phyloP scores from a whole-genome alignment of 2,888 invertebrate genomes.

The Campopleginae sp. region DNA sequence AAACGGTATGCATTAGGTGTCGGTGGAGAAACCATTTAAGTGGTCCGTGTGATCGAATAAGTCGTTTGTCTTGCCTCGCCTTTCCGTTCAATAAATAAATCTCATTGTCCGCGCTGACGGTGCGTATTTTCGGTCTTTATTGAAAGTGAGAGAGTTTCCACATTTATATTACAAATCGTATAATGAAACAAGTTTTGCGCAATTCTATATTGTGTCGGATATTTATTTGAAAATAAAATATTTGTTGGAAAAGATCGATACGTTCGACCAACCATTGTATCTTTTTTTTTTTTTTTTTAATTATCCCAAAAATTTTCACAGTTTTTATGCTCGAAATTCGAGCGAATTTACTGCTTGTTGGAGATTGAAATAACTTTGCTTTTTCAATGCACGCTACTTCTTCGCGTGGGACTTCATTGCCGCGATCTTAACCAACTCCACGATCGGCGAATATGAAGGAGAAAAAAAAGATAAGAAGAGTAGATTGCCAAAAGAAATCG shows the following conservation, averaged over 20 bases:
- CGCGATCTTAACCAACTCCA: conserved; percentile 50
- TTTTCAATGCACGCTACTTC: conserved; percentile 5
- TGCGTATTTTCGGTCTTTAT: conserved; percentile 12
- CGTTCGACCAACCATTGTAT: too few species aligned
- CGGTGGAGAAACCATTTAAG: conserved; percentile 17
- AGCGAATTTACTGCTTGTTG: not conserved
- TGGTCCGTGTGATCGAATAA: conserved; percentile 53
- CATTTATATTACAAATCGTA: not conserved
- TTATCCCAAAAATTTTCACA: not conserved
- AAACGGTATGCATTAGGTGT: conserved; percentile 31
- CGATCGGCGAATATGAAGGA: too few species aligned
- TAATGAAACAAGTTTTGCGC: not conserved
- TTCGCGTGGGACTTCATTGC: conserved; percentile 64
- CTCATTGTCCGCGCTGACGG: conserved; percentile 26
- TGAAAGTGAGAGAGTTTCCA: not conserved
- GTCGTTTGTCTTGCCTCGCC: conserved; percentile 63
- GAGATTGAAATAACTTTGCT: not conserved
- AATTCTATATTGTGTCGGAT: not conserved
- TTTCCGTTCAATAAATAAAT: conserved; percentile 61
- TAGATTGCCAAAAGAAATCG: conserved; percentile 29
- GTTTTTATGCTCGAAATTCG: not conserved
- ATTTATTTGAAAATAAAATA: too few species aligned
- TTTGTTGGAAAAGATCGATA: too few species aligned
- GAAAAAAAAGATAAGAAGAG: not conserved
- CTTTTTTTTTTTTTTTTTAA: not conserved